A percentile compares a stretch with the other conserved stretches of the same genome.
phyloP scores from a whole-genome alignment of 2,797 vertebrate genomes.

The Pseudochaenichthys georgianus region DNA sequence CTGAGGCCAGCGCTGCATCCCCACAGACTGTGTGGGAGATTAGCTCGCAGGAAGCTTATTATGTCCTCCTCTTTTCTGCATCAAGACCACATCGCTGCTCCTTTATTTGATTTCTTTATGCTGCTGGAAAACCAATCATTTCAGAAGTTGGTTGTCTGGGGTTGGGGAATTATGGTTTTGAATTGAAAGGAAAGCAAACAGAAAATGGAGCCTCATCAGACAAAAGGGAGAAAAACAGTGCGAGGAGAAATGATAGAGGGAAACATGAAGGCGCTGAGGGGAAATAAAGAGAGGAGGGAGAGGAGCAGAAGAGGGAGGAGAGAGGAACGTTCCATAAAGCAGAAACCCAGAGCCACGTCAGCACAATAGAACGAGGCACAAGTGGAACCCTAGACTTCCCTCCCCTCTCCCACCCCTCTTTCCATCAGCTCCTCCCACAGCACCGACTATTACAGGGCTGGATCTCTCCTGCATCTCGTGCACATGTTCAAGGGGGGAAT shows the following conservation, averaged over 20 bases:
- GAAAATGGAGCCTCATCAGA: conserved; percentile 11
- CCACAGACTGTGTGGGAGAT: conserved; percentile 42
- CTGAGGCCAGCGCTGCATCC: conserved; percentile 53
- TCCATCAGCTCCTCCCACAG: conserved; percentile 55
- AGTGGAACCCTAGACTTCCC: conserved; percentile 71
- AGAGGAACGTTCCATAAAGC: conserved; percentile 56
- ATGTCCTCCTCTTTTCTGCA: conserved; percentile 42
- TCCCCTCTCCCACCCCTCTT: conserved; percentile 52
- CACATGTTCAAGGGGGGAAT: conserved; percentile 24
- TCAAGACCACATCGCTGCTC: conserved; percentile 17
- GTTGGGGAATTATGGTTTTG: conserved; percentile 36
- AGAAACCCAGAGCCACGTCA: conserved; percentile 80
- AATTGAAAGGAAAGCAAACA: background rate
- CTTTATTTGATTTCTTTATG: conserved; percentile 16
- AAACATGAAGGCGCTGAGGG: conserved; percentile 59
- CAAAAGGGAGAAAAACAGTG: conserved; percentile 30
- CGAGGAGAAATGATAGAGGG: conserved; percentile 59
- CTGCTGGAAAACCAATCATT: conserved; percentile 31
- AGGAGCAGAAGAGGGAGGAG: conserved; percentile 54
- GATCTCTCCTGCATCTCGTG: conserved; percentile 41
- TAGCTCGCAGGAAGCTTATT: conserved; percentile 49
- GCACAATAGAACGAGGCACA: conserved; percentile 71
- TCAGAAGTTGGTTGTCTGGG: conserved; percentile 21
- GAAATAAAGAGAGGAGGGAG: conserved; percentile 52
- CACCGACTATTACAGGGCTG: conserved; percentile 50